Evolutionary conservation across 2,797 vertebrate genomes (phyloP).

Genomic region (Prionace glauca): DNA sequence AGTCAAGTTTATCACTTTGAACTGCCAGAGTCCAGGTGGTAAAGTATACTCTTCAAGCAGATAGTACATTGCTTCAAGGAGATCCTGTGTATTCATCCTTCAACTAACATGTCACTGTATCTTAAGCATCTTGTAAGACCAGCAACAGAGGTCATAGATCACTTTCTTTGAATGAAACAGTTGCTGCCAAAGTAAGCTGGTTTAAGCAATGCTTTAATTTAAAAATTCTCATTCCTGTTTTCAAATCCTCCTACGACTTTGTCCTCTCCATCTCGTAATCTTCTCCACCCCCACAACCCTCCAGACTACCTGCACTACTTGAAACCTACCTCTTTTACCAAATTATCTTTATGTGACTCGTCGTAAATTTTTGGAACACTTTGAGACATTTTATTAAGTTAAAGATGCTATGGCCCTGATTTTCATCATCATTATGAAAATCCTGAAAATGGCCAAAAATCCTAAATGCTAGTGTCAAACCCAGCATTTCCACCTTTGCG

Average conservation of each 20-base stretch:
- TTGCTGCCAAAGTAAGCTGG: neutral
- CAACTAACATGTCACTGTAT: neutral
- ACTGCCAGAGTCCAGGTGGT: neutral
- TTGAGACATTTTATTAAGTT: too few relatives aligned
- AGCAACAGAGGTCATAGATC: neutral
- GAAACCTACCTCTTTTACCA: too few relatives aligned
- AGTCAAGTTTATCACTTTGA: neutral
- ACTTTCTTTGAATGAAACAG: neutral
- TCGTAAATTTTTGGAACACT: too few relatives aligned
- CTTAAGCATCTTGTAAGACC: neutral
- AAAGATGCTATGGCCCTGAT: too few relatives aligned
- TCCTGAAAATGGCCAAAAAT: too few relatives aligned
- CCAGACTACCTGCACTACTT: too few relatives aligned
- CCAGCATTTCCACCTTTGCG: too few relatives aligned
- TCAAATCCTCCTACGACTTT: neutral
- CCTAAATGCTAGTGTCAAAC: too few relatives aligned
- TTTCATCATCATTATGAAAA: too few relatives aligned
- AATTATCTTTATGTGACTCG: too few relatives aligned
- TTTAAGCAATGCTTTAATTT: neutral
- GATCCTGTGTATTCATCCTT: neutral
- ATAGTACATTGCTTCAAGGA: neutral
- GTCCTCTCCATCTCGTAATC: neutral
- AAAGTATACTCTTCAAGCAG: neutral
- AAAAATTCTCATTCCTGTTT: neutral
- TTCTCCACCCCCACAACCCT: neutral